phyloP scores from a whole-genome alignment of 2,888 invertebrate genomes.

The Saturnia pavonia region DNA sequence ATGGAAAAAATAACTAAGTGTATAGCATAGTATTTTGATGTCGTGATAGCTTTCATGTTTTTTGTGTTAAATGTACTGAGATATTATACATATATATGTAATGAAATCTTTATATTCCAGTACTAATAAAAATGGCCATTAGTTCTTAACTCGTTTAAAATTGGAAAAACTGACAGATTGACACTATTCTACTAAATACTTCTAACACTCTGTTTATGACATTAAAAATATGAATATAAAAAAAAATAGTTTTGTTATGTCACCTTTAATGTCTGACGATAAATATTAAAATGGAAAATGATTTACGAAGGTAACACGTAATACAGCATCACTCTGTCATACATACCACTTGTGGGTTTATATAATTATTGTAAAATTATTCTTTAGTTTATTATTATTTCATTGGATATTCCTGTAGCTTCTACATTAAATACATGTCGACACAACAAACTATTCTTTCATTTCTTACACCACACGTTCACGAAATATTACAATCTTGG shows the following conservation, averaged over 20 bases:
- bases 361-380: slow-evolving; percentile 58
- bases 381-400: slow-evolving; percentile 61
- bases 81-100: slow-evolving; percentile 16
- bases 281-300: slow-evolving; percentile 22
- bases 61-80: slow-evolving; percentile 53
- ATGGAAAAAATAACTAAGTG: slow-evolving; percentile 68
- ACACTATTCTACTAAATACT: slow-evolving; percentile 19
- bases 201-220: neutral
- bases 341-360: slow-evolving; percentile 33
- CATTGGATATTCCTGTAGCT: slow-evolving; percentile 71
- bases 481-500: slow-evolving; percentile 29
- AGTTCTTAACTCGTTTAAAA: neutral
- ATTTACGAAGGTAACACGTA: slow-evolving; percentile 51
- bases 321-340: slow-evolving; percentile 63
- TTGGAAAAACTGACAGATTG: neutral
- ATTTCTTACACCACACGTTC: slow-evolving; percentile 63
- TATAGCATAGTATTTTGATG: slow-evolving; percentile 75
- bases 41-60: slow-evolving; percentile 70
- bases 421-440: slow-evolving; percentile 80
- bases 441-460: slow-evolving; percentile 78
- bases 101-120: slow-evolving; percentile 6
- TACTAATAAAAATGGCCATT: neutral
- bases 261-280: neutral
- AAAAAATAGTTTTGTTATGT: neutral
- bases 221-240: neutral